Evolutionary conservation across 1,140 invertebrate genomes (phyloP), one percentile per base, ranked within the genome.

Genomic region (Ips typographus): DNA sequence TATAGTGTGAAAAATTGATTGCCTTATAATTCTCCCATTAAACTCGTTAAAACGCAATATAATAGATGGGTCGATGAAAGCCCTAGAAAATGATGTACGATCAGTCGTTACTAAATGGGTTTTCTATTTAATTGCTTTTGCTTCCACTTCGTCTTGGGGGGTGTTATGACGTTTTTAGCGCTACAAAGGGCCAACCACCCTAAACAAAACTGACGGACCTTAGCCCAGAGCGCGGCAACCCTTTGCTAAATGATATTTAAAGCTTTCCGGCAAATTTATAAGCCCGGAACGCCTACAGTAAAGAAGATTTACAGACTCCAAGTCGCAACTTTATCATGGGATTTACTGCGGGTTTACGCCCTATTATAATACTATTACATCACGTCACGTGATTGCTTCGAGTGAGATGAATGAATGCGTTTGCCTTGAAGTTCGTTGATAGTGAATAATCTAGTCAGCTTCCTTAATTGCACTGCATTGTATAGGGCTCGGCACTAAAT

Each of bases 261-360:
- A n/a, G 37, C 37, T 55, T 55, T 55, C 52, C 36, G 37, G 52
- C 37, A 38, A 55, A 55, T 55, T 55, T 55, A 55, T 55, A 55
- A 55, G 52, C 52, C 37, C 52, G 37, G 52, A 36, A 37, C 52
- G 52, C 37, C n/a, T 55, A 55, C 52, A 55, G 5, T 55, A 55
- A 55, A 55, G 52, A 55, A 55, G 52, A 55, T 55, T 55, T 55
- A 55, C 52, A 55, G 52, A 55, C 52, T 55, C 52, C 52, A 55
- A 55, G 52, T 55, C 37, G 52, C 52, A 55, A 55, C 52, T 55
- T 55, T 55, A 55, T 55, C 52, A 55, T 55, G 37, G 52, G 52
- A 55, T 55, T 55, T 55, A 55, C 52, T 55, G 52, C 37, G 52
- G 52, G 52, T 55, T 55, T 55, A 55, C 37, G 52, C 37, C 37